Evolutionary conservation across 2,888 invertebrate species (phyloP).

Genomic region (Epinotia demarniana): DNA sequence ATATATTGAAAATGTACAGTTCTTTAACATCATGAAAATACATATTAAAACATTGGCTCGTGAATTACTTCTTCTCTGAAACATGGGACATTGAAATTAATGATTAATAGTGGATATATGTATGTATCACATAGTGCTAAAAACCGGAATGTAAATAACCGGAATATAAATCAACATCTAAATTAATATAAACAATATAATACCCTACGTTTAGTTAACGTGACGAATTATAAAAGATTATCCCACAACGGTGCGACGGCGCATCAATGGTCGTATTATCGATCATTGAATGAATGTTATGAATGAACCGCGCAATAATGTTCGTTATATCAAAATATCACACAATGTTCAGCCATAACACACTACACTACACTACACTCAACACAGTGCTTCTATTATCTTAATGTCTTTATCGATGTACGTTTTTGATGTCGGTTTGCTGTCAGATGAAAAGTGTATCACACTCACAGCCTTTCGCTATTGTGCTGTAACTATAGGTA

Average conservation of each 20-base stretch:
- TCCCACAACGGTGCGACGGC: conserved; percentile 25
- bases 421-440: neutral
- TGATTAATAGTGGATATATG: too few species aligned
- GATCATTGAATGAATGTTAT: conserved; percentile 41
- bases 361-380: neutral
- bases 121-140: too few species aligned
- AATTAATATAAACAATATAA: neutral
- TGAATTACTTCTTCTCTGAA: too few species aligned
- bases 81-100: too few species aligned
- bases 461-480: neutral
- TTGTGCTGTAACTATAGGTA: too few species aligned
- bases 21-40: too few species aligned
- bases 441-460: neutral
- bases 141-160: too few species aligned
- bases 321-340: conserved; percentile 37
- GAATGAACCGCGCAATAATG: conserved; percentile 37
- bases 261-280: conserved; percentile 28
- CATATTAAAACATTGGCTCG: too few species aligned
- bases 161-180: neutral
- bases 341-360: conserved; percentile 33
- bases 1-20: too few species aligned
- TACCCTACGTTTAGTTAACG: neutral
- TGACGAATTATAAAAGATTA: conserved; percentile 29
- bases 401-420: neutral
- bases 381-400: too few species aligned